A percentile compares a stretch with the other conserved stretches of the same genome.
Evolutionary conservation across 2,888 invertebrate genomes (phyloP).

Genomic region (Neelides folsomi): DNA sequence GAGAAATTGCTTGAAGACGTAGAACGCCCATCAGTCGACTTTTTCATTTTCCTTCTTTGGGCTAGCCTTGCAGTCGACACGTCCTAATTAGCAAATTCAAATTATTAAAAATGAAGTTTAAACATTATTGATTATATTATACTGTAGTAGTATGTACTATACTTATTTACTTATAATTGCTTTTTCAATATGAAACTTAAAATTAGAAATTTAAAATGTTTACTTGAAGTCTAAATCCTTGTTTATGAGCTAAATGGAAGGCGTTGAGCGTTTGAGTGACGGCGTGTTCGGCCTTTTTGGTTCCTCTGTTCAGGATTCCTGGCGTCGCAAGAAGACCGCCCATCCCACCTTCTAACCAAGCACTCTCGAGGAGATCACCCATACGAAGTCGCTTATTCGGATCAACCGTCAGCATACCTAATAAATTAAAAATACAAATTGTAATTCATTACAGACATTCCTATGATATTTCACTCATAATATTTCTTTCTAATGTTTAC

Average conservation of each 20-base stretch:
- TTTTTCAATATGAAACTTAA: too few species aligned
- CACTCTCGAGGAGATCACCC: constrained; percentile 50
- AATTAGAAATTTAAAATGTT: too few species aligned
- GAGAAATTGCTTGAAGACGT: constrained; percentile 41
- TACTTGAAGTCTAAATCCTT: constrained; percentile 55
- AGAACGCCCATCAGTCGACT: constrained; percentile 39
- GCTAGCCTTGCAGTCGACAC: constrained; percentile 57
- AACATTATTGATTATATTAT: too few species aligned
- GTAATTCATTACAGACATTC: too few species aligned
- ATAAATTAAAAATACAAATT: constrained; percentile 12
- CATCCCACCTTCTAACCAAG: constrained; percentile 48
- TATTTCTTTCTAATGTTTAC: too few species aligned
- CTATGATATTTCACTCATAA: too few species aligned
- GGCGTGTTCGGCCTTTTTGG: constrained; percentile 42
- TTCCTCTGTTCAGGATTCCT: constrained; percentile 42
- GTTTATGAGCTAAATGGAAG: constrained; percentile 53
- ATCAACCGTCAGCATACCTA: constrained; percentile 64
- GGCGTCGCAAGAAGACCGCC: constrained; percentile 45
- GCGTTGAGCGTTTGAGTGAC: constrained; percentile 53
- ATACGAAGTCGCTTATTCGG: constrained; percentile 57
- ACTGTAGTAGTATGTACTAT: background rate
- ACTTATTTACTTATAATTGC: background rate
- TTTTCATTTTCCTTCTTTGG: constrained; percentile 51
- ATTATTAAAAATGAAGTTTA: too few species aligned
- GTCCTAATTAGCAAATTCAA: constrained; percentile 41